Evolutionary conservation across 2,797 vertebrate genomes (phyloP).

Genomic region (Podarcis lilfordi): DNA sequence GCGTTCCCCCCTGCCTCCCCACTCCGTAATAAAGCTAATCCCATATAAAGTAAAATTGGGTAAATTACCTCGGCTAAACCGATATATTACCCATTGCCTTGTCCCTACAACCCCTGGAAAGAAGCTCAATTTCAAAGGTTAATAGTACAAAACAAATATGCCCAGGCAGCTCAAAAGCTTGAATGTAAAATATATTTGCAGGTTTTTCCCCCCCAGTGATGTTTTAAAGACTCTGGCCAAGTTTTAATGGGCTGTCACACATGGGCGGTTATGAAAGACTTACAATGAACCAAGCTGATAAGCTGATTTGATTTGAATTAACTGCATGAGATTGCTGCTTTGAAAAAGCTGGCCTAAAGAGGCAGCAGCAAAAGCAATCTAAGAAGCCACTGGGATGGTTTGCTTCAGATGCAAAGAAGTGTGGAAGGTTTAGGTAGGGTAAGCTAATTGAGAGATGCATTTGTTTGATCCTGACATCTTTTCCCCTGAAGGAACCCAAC

Average conservation of each 20-base stretch:
- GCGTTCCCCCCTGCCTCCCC: neutral
- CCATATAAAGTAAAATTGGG: constrained; percentile 27
- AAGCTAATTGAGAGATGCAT: constrained; percentile 68
- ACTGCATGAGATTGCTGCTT: constrained; percentile 79
- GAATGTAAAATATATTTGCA: constrained; percentile 44
- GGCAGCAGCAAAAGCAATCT: constrained; percentile 59
- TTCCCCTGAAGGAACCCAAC: constrained; percentile 49
- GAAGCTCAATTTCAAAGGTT: constrained; percentile 60
- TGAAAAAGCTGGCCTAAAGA: constrained; percentile 68
- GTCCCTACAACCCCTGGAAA: constrained; percentile 32
- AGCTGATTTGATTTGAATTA: constrained; percentile 81
- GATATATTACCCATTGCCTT: constrained; percentile 11
- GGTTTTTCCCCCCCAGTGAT: constrained; percentile 18
- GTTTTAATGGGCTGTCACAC: constrained; percentile 86
- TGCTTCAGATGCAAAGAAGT: constrained; percentile 68
- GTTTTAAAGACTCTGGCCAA: constrained; percentile 80
- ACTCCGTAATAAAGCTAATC: constrained; percentile 3
- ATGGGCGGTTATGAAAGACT: constrained; percentile 82
- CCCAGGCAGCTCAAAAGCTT: constrained; percentile 51
- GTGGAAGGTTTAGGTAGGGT: constrained; percentile 58
- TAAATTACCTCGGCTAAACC: constrained; percentile 32
- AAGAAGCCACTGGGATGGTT: constrained; percentile 63
- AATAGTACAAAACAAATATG: constrained; percentile 61
- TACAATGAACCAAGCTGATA: constrained; percentile 80
- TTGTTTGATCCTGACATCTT: constrained; percentile 70